Conservation (phyloP, 2,113 vertebrate genomes). For the Marmota flaviventris region DNA sequence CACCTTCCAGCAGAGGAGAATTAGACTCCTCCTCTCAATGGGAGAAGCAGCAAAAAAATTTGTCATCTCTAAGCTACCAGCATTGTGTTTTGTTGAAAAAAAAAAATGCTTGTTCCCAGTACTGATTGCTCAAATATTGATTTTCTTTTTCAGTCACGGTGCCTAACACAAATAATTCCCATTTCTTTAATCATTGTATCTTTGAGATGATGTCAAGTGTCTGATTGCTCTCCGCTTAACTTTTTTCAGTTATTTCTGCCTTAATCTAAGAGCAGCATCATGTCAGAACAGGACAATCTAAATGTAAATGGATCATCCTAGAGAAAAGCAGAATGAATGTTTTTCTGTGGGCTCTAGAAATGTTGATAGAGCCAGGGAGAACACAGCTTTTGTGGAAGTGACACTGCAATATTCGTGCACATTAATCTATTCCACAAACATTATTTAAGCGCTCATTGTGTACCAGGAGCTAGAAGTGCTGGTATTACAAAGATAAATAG, state of each 20-base stretch:
- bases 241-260: neutral
- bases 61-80: neutral
- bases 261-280: neutral
- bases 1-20: neutral
- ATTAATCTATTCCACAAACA: neutral
- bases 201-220: neutral
- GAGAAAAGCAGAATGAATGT: neutral
- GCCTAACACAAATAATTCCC: neutral
- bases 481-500: neutral
- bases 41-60: neutral
- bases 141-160: neutral
- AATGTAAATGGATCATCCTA: neutral
- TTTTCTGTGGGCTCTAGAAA: neutral
- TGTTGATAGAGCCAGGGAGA: neutral
- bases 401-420: neutral
- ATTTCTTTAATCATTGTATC: neutral
- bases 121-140: neutral
- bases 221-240: neutral
- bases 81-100: neutral
- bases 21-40: neutral
- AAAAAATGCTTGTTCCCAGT: neutral
- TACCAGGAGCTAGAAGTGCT: neutral
- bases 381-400: neutral
- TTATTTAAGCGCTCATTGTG: neutral
- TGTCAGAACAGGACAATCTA: neutral